Conservation (phyloP, 2,797 vertebrate species). For the Girardinus metallicus region DNA sequence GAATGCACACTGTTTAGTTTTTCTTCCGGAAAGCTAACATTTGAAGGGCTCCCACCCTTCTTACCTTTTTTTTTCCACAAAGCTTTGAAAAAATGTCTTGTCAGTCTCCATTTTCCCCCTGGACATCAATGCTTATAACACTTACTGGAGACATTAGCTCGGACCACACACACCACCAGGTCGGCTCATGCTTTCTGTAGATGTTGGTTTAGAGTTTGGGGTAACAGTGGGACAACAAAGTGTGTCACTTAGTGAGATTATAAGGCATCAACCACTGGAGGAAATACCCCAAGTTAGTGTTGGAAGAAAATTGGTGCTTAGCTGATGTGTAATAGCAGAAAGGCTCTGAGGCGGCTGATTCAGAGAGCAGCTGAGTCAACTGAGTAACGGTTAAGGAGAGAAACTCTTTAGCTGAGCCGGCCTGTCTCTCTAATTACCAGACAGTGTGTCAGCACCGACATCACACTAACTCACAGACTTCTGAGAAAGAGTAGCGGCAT, state of each 20-base stretch:
- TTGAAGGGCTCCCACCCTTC: neutral
- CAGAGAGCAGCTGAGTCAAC: slow-evolving; percentile 21
- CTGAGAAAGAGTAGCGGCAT: slow-evolving; percentile 1
- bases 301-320: slow-evolving; percentile 17
- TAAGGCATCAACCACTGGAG: slow-evolving; percentile 6
- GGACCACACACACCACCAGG: neutral
- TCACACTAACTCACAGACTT: slow-evolving; percentile 1
- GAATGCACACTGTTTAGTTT: neutral
- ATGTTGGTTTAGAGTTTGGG: neutral
- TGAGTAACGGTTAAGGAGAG: slow-evolving; percentile 19
- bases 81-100: neutral
- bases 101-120: neutral
- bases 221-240: neutral
- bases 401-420: slow-evolving; percentile 9
- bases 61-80: neutral
- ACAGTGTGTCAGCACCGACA: slow-evolving; percentile 14
- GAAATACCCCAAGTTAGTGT: slow-evolving; percentile 10
- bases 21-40: slow-evolving; percentile 8
- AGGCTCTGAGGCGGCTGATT: slow-evolving; percentile 14
- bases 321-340: slow-evolving; percentile 21
- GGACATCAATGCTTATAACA: neutral
- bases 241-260: slow-evolving; percentile 7
- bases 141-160: slow-evolving; percentile 2
- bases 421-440: slow-evolving; percentile 31
- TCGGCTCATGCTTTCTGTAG: neutral